phyloP scores from a whole-genome alignment of 2,888 invertebrate genomes.

The Cepaea hortensis region DNA sequence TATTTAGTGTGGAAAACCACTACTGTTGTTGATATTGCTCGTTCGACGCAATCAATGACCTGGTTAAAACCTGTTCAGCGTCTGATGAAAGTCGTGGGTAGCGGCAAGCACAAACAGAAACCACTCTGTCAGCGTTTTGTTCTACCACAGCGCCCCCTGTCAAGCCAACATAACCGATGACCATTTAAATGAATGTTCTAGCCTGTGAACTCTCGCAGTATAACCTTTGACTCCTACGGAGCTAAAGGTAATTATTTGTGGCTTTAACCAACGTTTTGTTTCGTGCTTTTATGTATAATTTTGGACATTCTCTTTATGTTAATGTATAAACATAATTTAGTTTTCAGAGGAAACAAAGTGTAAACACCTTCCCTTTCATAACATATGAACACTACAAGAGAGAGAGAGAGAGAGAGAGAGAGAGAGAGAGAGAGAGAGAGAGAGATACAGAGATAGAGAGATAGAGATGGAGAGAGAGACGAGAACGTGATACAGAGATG shows the following conservation, averaged over 20 bases:
- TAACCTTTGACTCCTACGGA: too few relatives aligned
- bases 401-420: not conserved
- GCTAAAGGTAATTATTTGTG: too few relatives aligned
- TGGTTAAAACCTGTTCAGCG: not conserved
- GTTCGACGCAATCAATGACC: not conserved
- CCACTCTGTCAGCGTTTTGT: not conserved
- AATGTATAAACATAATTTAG: too few relatives aligned
- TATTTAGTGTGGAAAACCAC: too few relatives aligned
- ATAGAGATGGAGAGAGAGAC: not conserved
- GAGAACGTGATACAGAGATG: not conserved
- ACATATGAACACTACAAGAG: not conserved
- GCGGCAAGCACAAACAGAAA: not conserved
- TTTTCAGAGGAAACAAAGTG: too few relatives aligned
- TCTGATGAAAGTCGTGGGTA: not conserved
- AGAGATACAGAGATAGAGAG: not conserved
- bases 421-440: slow-evolving; percentile 25
- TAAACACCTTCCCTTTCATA: too few relatives aligned
- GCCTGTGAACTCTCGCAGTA: too few relatives aligned
- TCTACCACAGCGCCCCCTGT: too few relatives aligned
- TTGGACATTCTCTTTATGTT: too few relatives aligned
- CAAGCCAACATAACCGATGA: not conserved
- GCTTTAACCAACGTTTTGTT: too few relatives aligned
- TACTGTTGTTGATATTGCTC: not conserved
- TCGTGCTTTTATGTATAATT: too few relatives aligned
- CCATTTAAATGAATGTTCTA: too few relatives aligned